Evolutionary conservation across 23 tunicate species (phyloP), one percentile per base, ranked within the genome.

Genomic region (Halocynthia roretzi): DNA sequence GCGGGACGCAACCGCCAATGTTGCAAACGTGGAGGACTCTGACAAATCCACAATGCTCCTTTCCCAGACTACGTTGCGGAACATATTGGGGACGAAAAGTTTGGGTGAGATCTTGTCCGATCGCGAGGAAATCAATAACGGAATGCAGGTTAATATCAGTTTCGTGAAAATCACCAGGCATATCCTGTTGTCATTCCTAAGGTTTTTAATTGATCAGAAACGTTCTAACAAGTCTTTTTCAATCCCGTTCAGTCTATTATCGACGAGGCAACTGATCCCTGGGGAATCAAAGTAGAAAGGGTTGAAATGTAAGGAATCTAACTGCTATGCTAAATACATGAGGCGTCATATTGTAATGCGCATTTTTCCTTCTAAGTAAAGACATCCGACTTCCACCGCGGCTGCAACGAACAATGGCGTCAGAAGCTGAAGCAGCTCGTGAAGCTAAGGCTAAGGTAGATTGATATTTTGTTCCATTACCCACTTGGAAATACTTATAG

Each of bases 201-300:
- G 44, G 44, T 31, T 31, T 31, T 31, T 31, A 31, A 31, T 31
- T 31, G 44, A 31, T 31, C 44, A 1, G 44, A 31, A 31, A 31
- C 44, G 44, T 31, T 31, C 44, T 31, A 31, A 31, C 44, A 31
- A 31, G 44, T 31, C 44, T 31, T 31, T 65, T 65, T 65, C 70
- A 15, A 10, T 20, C 70, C 5, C 5, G 5, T 65, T 65, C 5
- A 65, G 70, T 65, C 70, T 5, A 9, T 10, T 65, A 20, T 65
- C 70, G 31, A 65, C 44, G 87, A 77, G 44, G 97, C 97, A 6
- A 91, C 97, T 5, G 92, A 91, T 54, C 97, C 97, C 5, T 91
- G 97, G 97, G 97, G 97, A 72, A 91, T 91, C 73, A 82, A 82
- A 77, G 97, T 91, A 73, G 97, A 91, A 60, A 53, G 97, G 50